These are phyloP conservation scores for Uria aalge DNA, from an alignment of 2,113 vertebrate genomes.

Conservation along the genomic window DNA sequence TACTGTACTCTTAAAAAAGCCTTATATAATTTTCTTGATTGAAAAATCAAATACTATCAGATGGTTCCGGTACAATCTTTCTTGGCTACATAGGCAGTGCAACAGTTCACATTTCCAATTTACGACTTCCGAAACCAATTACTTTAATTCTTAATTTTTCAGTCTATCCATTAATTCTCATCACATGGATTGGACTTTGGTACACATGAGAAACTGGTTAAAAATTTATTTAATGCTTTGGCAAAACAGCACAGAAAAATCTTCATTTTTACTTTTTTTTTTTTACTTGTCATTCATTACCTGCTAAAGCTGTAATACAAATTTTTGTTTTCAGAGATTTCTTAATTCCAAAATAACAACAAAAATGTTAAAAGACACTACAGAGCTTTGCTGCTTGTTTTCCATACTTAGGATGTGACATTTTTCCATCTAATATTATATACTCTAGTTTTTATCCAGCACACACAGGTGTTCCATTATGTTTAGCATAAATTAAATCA, in stretches of 20 bases:
- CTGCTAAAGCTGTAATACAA: neutral
- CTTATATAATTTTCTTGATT: neutral
- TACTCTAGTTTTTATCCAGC: neutral
- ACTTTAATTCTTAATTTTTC: neutral
- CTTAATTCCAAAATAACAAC: neutral
- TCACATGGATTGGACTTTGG: neutral
- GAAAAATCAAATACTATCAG: neutral
- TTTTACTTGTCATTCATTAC: neutral
- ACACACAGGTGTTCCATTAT: constrained; percentile 27
- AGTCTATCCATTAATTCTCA: neutral
- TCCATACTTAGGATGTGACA: neutral
- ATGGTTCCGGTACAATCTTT: neutral
- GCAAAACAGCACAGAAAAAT: neutral
- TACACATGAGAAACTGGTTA: neutral
- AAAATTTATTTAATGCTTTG: neutral
- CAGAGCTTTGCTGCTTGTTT: neutral
- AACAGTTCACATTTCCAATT: neutral
- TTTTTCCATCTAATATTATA: neutral
- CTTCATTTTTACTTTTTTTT: neutral
- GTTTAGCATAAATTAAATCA: constrained; percentile 52
- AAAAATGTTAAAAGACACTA: neutral
- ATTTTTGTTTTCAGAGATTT: neutral
- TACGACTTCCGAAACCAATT: neutral
- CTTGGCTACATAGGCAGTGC: neutral
- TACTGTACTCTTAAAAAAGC: neutral